Evolutionary conservation across 1,140 invertebrate species (phyloP).

Genomic region (Macrotrachela quadricornifera): DNA sequence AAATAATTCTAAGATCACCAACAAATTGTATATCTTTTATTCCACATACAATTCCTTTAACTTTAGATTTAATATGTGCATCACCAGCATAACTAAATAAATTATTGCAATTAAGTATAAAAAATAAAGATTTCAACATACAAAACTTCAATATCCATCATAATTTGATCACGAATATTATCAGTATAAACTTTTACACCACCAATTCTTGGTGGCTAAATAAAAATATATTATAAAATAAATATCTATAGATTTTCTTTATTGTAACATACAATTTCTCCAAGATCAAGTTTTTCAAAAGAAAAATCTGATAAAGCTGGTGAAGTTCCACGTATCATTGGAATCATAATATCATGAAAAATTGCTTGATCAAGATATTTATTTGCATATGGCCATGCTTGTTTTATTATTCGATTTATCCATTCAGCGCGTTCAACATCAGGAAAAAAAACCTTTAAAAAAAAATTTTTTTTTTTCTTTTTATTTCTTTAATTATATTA

Average conservation of each 20-base stretch:
- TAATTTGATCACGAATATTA: constrained; percentile 76
- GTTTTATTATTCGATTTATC: constrained; percentile 65
- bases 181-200: constrained; percentile 83
- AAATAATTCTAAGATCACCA: constrained; percentile 68
- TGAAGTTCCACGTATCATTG: constrained; percentile 47
- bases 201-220: constrained; percentile 65
- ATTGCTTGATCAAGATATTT: constrained; percentile 58
- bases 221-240: constrained; percentile 17
- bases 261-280: constrained; percentile 38
- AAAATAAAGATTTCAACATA: constrained; percentile 31
- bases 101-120: background rate
- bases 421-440: constrained; percentile 80
- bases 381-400: constrained; percentile 89
- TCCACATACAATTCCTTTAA: constrained; percentile 57
- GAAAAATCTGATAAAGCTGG: constrained; percentile 61
- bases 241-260: background rate
- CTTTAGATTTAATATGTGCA: constrained; percentile 64
- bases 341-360: constrained; percentile 58
- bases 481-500: too few relatives aligned
- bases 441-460: constrained; percentile 46
- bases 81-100: constrained; percentile 65
- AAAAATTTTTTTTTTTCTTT: too few relatives aligned
- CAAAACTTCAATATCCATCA: constrained; percentile 81
- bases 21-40: constrained; percentile 74
- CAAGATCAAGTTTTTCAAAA: constrained; percentile 74